Base-by-base conservation (phyloP, 37 sponge, comb jelly and placozoan genomes). In the Beroe ovata region DNA sequence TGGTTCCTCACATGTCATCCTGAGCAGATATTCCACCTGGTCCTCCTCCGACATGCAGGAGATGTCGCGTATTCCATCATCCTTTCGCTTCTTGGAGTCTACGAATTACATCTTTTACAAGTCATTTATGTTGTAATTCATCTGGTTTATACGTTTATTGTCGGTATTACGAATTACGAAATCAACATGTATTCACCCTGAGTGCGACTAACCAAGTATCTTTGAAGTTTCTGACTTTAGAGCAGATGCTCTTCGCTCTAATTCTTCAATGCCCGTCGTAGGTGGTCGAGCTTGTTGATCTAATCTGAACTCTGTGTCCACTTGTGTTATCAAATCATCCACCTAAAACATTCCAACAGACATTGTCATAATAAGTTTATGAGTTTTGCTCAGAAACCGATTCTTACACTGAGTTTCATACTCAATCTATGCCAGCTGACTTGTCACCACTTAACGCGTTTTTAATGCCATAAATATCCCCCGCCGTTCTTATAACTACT, bases 1-100 rank as follows among this genome's bases (percentile, higher is more conserved):
- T n/a, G n/a, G n/a, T n/a, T 77, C 84, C 23, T 77, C 84, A 1
- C 20, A 23, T 4, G 84, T 77, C 54, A 42, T 77, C 22, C 25
- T 38, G 22, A 77, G 20, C 6, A 77, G 84, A 40, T 77, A 77
- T 25, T 77, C 84, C 21, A 77, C 84, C 54, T 77, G 84, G 26
- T 77, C 84, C 22, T 39, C 84, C 28, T 77, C 84, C 1, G 84
- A 32, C 8, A 77, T 42, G 47, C 41, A 54, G 26, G 84, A 77
- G 25, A 77, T 1, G 28, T 77, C 84, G 2, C 54, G 21, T 1
- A 77, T 2, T 26, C 47, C 84, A 4, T 61, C 63, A 4, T 61
- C 54, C 11, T 47, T 47, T n/a, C n/a, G n/a, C n/a, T n/a, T n/a
- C n/a, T n/a, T n/a, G n/a, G n/a, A n/a, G n/a, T n/a, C n/a, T n/a